phyloP scores from a whole-genome alignment of 2,888 invertebrate species.

The Athrips mouffetella region DNA sequence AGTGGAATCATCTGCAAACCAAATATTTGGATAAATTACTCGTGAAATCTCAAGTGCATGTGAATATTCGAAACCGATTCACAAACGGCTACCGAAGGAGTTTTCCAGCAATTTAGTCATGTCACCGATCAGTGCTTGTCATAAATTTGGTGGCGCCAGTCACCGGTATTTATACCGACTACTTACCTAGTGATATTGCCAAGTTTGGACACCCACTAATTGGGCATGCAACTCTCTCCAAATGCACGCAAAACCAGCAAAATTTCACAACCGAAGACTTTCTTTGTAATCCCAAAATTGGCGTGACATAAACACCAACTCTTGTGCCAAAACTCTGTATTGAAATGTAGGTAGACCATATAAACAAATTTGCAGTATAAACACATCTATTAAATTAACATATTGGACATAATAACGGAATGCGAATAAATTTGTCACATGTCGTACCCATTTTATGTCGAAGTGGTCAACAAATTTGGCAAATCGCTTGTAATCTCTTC shows the following conservation, averaged over 20 bases:
- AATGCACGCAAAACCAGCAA: constrained; percentile 4
- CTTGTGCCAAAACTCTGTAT: background rate
- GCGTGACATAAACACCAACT: background rate
- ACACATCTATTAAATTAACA: constrained; percentile 13
- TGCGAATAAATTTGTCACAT: constrained; percentile 25
- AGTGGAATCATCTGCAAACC: background rate
- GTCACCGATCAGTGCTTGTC: background rate
- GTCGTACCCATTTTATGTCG: constrained; percentile 14
- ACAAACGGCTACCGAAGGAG: background rate
- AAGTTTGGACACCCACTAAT: constrained; percentile 2
- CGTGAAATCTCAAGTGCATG: background rate
- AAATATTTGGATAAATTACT: constrained; percentile 5
- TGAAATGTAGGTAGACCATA: background rate
- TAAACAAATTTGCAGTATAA: constrained; percentile 8
- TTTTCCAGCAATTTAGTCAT: background rate
- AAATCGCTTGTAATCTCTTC: constrained; percentile 22
- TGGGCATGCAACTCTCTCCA: constrained; percentile 6
- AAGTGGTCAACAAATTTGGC: constrained; percentile 25
- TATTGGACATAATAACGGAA: constrained; percentile 27
- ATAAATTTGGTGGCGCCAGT: background rate
- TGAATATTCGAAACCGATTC: background rate
- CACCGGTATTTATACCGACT: too few relatives aligned
- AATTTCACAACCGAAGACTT: background rate
- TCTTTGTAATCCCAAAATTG: too few relatives aligned
- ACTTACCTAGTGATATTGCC: background rate